Base-by-base conservation (phyloP, 2,113 vertebrate genomes). In the Psettodes erumei region DNA sequence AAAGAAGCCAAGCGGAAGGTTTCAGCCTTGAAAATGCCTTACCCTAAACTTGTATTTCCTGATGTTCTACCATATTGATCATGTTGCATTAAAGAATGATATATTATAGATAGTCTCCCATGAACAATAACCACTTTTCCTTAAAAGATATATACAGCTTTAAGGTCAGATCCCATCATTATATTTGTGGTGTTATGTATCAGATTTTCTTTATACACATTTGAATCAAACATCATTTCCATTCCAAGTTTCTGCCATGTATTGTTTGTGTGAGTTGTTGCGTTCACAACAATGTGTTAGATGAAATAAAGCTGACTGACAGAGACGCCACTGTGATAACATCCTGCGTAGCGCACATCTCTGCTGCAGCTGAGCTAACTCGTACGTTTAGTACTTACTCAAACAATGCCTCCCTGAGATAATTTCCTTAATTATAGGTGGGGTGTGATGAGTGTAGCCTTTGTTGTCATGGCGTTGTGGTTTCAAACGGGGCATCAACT, bases 271-370 rank as follows among this genome's bases (percentile, higher is more conserved):
- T n/a, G n/a, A n/a, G 4, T 42, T 62, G 33, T 6, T 19, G 1
- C 53, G 42, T 21, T 58, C 2, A 35, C 13, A n/a, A 25, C 19
- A 77, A 68, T 25, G 28, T 53, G 35, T 6, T 6, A 35, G 38
- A 64, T 15, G 9, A 30, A 9, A 42, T 12, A 61, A 43, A 2
- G 8, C 5, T 35, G 33, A 19, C 55, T 1, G 19, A 55, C 19
- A 61, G 35, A 55, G 33, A 6, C 1, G 0, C 35, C n/a, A 2
- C 56, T 4, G 6, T 58, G n/a, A 13, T 43, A 32, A 37, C 55
- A 11, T 47, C 38, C 32, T 64, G 51, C 67, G 65, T 75, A 18
- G 55, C 81, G 21, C 45, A 48, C 4, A 1, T 3, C 21, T 75
- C 2, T 15, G 5, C 38, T 45, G 21, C 35, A 66, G 40, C 10